Percentiles rank a stretch among this genome's conserved stretches.
Conservation (phyloP, 2,888 invertebrate species). For the Eupithecia subfuscata region DNA sequence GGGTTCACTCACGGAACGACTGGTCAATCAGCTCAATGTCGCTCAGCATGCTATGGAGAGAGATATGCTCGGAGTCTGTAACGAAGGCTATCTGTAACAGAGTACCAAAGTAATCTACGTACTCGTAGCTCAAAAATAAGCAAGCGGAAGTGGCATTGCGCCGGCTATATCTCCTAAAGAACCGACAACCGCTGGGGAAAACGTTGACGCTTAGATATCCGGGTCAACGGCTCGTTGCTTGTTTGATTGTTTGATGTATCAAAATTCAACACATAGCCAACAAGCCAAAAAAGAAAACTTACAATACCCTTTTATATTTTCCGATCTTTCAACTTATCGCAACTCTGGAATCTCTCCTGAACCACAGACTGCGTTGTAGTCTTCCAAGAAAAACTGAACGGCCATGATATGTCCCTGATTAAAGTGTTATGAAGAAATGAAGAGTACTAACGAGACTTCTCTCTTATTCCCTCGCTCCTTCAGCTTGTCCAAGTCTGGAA, state of each 20-base stretch:
- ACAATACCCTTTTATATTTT: constrained; percentile 59
- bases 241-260: not conserved
- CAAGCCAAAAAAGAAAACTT: constrained; percentile 47
- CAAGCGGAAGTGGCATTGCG: not conserved
- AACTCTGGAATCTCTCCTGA: no score
- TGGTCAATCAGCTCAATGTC: not conserved
- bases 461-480: constrained; percentile 56
- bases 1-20: not conserved
- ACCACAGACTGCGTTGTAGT: no score
- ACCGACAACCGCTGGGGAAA: no score
- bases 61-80: not conserved
- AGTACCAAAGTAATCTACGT: no score
- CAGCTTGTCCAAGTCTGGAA: constrained; percentile 63
- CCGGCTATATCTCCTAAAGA: not conserved
- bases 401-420: no score
- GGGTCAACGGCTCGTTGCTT: no score
- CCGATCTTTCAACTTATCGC: no score
- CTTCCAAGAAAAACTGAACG: no score
- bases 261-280: not conserved
- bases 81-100: not conserved
- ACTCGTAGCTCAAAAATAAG: not conserved
- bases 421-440: no score
- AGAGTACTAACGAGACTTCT: constrained; percentile 60
- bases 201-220: no score
- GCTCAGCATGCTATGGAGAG: not conserved